Base-by-base conservation (phyloP, 2,113 vertebrate species). In the Trachemys scripta region DNA sequence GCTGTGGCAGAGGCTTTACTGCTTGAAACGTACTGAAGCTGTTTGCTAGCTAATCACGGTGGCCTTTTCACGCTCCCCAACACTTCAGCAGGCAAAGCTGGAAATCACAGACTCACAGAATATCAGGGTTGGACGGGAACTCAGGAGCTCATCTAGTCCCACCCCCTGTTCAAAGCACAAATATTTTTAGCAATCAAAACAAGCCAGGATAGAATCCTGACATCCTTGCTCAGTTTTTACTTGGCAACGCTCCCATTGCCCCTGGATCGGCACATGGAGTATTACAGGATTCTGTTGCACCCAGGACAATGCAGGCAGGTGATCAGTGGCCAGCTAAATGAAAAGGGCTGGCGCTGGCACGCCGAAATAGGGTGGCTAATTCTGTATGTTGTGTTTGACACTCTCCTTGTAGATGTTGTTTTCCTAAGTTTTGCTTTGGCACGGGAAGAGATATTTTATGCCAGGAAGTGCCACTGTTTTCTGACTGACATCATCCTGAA, bases 401-500 rank as follows among this genome's bases (percentile, higher is more conserved):
- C 80, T 10, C n/a, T 56, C 45, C 72, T 76, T 90, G 69, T 84
- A 98, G 98, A 97, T 35, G 90, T 94, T 7, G 96, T 94, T 82
- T 98, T 98, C 83, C 94, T 98, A 49, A 97, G 95, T 85, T 97
- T 98, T 93, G 97, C 97, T 75, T 80, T 98, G 89, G 97, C 96
- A 5, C 96, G 94, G n/a, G 97, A 98, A 84, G 98, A 98, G 95
- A 98, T 98, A 94, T 97, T 98, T 84, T 98, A 97, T 1, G 95
- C 97, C 50, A 96, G 98, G 51, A 97, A 97, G 92, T 98, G 98
- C 84, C 98, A 98, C 91, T 51, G 80, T 22, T 98, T 98, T 92
- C 97, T 98, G 92, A 98, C 98, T 0, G 97, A 97, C 42, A 89
- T 98, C 92, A 98, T 98, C 97, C 90, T 98, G 89, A 98, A 98